phyloP scores from a whole-genome alignment of 2,113 vertebrate species.

The Excalfactoria chinensis region DNA sequence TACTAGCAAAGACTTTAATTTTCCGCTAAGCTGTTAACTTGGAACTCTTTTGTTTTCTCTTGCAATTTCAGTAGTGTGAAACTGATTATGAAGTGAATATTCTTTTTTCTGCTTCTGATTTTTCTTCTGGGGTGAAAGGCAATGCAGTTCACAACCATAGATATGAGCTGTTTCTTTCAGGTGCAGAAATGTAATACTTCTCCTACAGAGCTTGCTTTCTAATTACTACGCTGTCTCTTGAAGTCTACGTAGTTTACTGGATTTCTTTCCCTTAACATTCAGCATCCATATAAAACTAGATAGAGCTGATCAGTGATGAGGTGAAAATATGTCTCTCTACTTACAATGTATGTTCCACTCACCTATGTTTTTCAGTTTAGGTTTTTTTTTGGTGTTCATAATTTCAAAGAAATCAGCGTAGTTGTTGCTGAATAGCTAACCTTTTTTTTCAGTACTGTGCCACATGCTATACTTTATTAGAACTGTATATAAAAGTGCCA shows the following conservation, averaged over 20 bases:
- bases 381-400: neutral
- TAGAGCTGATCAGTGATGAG: neutral
- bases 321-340: neutral
- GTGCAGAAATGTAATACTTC: neutral
- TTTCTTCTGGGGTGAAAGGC: neutral
- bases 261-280: neutral
- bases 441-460: neutral
- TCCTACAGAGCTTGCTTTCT: neutral
- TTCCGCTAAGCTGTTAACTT: neutral
- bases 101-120: neutral
- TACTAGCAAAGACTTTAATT: neutral
- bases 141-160: neutral
- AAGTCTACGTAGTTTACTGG: neutral
- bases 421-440: neutral
- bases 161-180: neutral
- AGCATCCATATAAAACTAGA: neutral
- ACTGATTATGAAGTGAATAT: neutral
- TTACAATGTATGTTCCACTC: neutral
- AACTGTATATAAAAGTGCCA: neutral
- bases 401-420: neutral
- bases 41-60: neutral
- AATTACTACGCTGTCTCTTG: neutral
- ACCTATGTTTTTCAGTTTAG: neutral
- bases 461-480: neutral
- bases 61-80: neutral